Evolutionary conservation across 2,113 vertebrate genomes (phyloP), one percentile per base, ranked within the genome.

Genomic region (Labeo catla): DNA sequence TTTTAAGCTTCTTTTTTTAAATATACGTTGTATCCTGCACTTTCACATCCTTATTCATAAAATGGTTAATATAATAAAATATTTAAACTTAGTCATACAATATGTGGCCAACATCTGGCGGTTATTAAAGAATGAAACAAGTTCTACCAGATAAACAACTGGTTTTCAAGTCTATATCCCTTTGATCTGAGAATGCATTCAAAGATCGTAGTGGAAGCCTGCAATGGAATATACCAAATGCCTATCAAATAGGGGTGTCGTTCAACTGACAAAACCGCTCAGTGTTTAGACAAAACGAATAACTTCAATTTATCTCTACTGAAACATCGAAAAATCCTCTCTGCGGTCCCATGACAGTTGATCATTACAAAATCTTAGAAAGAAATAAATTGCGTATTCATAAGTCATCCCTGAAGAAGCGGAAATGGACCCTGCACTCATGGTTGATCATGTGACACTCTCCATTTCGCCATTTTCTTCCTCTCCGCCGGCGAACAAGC

Each of bases 401-500:
- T 80, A 11, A 73, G 13, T 76, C 77, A 73, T 87, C 92, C 93
- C 90, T 77, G 13, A 7, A 21, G 43, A 88, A 81, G 50, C 5
- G 57, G 4, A 57, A 82, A 87, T 95, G 91, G 94, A 85, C 39
- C 63, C 8, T 80, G 85, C 92, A 89, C 87, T 83, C 19, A 89
- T 81, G 83, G 86, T 59, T 45, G 91, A 39, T 95, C 95, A 95
- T 68, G 93, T 96, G 95, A 95, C 91, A 87, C 93, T 92, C 92
- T 93, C 92, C 92, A 88, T 90, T 90, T 95, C 95, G 95, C 95
- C 95, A 96, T 96, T 95, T 96, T 95, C 94, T 93, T 92, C 91
- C 49, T 93, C 91, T 91, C 45, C 88, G 86, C 94, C 93, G 93
- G 94, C 88, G 83, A 43, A 84, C 28, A 21, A 72, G 36, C 36